Evolutionary conservation across 2,113 vertebrate species (phyloP), one percentile per base, ranked within the genome.

Genomic region (Cololabis saira): DNA sequence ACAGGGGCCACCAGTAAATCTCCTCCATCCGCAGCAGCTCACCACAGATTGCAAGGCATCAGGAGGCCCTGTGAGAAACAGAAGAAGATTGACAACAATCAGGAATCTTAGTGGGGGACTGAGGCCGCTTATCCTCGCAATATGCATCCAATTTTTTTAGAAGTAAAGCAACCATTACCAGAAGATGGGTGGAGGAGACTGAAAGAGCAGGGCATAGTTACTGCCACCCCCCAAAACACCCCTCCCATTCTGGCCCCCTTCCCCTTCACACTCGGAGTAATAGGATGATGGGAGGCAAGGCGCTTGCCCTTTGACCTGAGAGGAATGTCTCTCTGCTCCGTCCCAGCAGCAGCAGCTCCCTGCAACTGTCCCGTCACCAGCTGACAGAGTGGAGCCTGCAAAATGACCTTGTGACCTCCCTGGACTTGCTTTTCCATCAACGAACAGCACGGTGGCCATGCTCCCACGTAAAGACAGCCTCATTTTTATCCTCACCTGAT

Each of bases 1-100:
- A 88, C 48, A 67, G 87, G 66, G 87, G 81, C 87, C 80, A 78
- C 59, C 67, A 79, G 76, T 86, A 89, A 89, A 89, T 86, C 86
- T 85, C 80, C 80, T 88, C 80, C 84, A 81, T 89, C 87, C 71
- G 63, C 76, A 79, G 82, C 54, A 71, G 70, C 80, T 85, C 82
- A 79, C 57, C 11, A 1, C 72, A 81, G 76, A 83, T 74, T 63
- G 81, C 61, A 82, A 63, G 79, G 59, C 78, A 71, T 64, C 6
- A 50, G 60, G 85, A 80, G 81, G 76, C 86, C 74, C 79, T 60
- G 67, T 65, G 73, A 83, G 76, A 85, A 73, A 76, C 15, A 15
- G 55, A 17, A 43, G 44, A 60, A 57, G 59, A 54, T 43, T 76
- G 42, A 44, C 15, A 15, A 13, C 21, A 24, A 51, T 21, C 48